A percentile compares a stretch with the other conserved stretches of the same genome.
These are phyloP conservation scores for Epizoanthus rinbou DNA, from an alignment of 92 coral and sea anemone species.

Conservation along the genomic window DNA sequence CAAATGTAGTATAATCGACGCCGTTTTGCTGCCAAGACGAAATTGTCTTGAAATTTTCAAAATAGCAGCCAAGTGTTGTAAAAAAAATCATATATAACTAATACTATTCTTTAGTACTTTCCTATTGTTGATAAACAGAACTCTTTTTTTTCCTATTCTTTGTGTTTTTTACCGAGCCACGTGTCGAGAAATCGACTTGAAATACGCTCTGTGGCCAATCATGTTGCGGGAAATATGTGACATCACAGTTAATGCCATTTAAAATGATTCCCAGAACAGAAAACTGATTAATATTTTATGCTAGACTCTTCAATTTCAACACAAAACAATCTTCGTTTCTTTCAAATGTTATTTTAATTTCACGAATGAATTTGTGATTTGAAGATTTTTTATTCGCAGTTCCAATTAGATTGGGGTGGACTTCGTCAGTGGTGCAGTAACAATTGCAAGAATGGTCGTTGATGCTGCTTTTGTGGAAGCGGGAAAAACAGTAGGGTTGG, in stretches of 20 bases:
- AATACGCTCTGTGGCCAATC: constrained; percentile 4
- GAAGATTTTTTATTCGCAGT: neutral
- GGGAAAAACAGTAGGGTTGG: constrained; percentile 83
- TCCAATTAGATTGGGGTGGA: neutral
- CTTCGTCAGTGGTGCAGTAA: neutral
- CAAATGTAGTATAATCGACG: neutral
- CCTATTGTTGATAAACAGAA: too few relatives aligned
- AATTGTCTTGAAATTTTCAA: neutral
- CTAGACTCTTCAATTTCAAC: neutral
- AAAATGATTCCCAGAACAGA: constrained; percentile 3
- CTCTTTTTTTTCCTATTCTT: neutral
- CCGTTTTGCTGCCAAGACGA: neutral
- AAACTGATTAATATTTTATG: neutral
- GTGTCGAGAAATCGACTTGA: constrained; percentile 29
- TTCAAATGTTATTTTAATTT: neutral
- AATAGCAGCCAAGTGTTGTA: neutral
- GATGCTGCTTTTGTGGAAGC: constrained; percentile 93
- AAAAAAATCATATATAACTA: too few relatives aligned
- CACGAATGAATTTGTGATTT: constrained; percentile 11
- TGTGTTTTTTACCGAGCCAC: constrained; percentile 19
- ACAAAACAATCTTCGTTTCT: constrained; percentile 14
- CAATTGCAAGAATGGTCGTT: constrained; percentile 65
- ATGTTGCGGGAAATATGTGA: constrained; percentile 10
- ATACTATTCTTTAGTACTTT: too few relatives aligned
- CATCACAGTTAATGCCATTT: constrained; percentile 27